phyloP scores from a whole-genome alignment of 1,140 invertebrate species.

The Drosophila oshimai region DNA sequence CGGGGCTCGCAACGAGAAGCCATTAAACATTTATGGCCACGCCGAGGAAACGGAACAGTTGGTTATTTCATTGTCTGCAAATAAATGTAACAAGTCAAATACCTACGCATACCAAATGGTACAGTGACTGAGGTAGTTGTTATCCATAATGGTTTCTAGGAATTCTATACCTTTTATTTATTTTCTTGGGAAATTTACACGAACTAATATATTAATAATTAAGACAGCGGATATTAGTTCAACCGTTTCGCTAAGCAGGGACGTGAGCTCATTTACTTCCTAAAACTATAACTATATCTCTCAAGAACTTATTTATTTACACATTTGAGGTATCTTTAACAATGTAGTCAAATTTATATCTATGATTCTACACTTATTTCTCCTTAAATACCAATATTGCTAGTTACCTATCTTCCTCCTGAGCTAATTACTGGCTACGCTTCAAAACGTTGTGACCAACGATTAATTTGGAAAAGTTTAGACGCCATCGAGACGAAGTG shows the following conservation, averaged over 20 bases:
- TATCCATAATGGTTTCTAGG: slow-evolving; percentile 5
- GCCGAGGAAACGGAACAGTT: neutral
- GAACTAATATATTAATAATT: too few species aligned
- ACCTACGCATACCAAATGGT: slow-evolving; percentile 4
- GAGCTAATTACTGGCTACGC: slow-evolving; percentile 46
- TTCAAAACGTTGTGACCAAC: slow-evolving; percentile 54
- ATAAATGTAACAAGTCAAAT: slow-evolving; percentile 38
- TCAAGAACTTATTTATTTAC: too few species aligned
- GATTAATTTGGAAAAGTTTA: slow-evolving; percentile 61
- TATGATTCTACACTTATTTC: neutral
- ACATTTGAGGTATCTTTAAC: too few species aligned
- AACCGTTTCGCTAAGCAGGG: too few species aligned
- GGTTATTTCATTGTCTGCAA: slow-evolving; percentile 16
- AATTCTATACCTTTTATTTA: neutral
- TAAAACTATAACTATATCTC: too few species aligned
- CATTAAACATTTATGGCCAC: slow-evolving; percentile 56
- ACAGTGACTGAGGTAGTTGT: neutral
- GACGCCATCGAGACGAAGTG: neutral
- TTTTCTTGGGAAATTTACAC: too few species aligned
- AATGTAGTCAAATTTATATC: too few species aligned
- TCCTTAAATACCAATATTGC: neutral
- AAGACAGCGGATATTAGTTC: too few species aligned
- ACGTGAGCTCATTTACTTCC: too few species aligned
- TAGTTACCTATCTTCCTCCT: neutral
- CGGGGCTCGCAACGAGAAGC: slow-evolving; percentile 1